Evolutionary conservation across 2,888 invertebrate species (phyloP).

Genomic region (Lycaena phlaeas): DNA sequence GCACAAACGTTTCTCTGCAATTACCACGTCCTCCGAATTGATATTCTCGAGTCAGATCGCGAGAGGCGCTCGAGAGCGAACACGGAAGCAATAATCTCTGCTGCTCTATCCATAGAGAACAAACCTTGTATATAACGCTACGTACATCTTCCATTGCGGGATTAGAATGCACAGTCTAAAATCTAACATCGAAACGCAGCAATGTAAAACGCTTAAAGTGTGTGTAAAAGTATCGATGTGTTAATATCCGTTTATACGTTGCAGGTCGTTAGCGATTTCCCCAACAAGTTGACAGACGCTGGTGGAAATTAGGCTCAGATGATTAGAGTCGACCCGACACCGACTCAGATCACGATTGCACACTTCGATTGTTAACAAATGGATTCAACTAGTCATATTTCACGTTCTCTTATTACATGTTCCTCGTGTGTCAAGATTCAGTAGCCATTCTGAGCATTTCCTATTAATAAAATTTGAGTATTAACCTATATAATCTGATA

Average conservation of each 20-base stretch:
- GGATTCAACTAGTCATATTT: too few species aligned
- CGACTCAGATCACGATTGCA: too few species aligned
- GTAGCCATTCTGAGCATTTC: too few species aligned
- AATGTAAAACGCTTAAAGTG: neutral
- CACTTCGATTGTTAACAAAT: too few species aligned
- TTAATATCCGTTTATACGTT: slow-evolving; percentile 33
- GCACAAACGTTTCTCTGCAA: too few species aligned
- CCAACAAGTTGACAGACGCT: slow-evolving; percentile 24
- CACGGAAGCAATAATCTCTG: slow-evolving; percentile 13
- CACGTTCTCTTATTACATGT: too few species aligned
- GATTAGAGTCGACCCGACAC: too few species aligned
- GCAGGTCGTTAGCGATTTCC: slow-evolving; percentile 28
- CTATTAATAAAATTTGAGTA: too few species aligned
- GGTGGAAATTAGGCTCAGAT: slow-evolving; percentile 26
- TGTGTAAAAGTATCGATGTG: neutral
- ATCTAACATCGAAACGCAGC: neutral
- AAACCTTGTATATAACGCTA: neutral
- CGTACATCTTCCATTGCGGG: too few species aligned
- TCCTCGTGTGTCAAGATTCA: too few species aligned
- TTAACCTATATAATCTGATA: too few species aligned
- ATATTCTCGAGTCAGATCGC: neutral
- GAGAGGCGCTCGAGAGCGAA: neutral
- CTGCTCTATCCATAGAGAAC: neutral
- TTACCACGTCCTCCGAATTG: slow-evolving; percentile 4
- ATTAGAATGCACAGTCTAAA: too few species aligned